A percentile compares a stretch with the other conserved stretches of the same genome.
Evolutionary conservation across 2,113 vertebrate species (phyloP).

Genomic region (Melanocharis versteri): DNA sequence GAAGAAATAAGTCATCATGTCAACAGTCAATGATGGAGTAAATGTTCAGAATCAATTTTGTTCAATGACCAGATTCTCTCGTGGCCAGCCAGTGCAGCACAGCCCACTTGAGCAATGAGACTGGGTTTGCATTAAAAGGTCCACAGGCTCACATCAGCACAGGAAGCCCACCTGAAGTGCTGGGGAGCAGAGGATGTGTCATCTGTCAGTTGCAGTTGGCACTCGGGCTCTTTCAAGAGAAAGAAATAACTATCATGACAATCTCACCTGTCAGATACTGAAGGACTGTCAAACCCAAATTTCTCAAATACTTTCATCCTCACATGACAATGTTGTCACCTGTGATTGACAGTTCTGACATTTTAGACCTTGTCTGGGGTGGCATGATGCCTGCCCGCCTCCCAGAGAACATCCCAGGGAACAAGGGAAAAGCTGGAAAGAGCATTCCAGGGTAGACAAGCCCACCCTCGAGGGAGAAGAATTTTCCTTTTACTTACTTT

Average conservation of each 20-base stretch:
- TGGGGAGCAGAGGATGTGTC: background rate
- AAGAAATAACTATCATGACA: background rate
- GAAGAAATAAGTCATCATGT: background rate
- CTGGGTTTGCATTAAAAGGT: background rate
- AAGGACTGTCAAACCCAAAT: background rate
- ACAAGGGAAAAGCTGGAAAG: background rate
- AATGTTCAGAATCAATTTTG: background rate
- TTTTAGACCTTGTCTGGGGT: background rate
- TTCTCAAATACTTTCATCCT: background rate
- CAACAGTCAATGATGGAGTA: background rate
- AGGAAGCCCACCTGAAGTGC: background rate
- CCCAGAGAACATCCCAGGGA: background rate
- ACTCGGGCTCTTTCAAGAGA: background rate
- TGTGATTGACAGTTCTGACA: background rate
- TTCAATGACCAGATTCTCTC: background rate
- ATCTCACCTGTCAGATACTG: background rate
- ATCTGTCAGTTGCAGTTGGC: background rate
- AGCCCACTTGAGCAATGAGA: background rate
- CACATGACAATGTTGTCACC: background rate
- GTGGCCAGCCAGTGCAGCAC: background rate
- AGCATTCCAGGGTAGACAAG: background rate
- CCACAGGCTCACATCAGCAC: background rate
- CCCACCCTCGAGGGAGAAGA: rapidly evolving
- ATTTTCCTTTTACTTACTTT: background rate
- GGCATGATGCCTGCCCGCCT: background rate